Percentiles rank a stretch among this genome's conserved stretches.
Conservation (phyloP, 2,888 invertebrate genomes). For the Bugulina stolonifera region DNA sequence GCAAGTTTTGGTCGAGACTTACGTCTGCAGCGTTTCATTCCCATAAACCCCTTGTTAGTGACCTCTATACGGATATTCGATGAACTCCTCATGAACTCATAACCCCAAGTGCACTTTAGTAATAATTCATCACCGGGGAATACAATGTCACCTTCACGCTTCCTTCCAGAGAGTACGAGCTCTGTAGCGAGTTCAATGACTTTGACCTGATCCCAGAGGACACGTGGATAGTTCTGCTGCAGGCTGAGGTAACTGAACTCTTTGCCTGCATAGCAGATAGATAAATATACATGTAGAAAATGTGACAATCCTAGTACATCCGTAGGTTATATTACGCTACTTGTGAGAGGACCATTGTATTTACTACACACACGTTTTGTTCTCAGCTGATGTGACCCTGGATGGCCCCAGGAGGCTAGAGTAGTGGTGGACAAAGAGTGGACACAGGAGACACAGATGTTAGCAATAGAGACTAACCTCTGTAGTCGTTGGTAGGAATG, state of each 20-base stretch:
- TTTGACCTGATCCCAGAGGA: background rate
- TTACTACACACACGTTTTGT: too few species aligned
- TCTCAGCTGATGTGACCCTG: too few species aligned
- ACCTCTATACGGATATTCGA: background rate
- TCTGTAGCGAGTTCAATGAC: background rate
- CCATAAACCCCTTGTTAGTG: background rate
- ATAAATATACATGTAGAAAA: too few species aligned
- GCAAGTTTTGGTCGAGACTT: background rate
- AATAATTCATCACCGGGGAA: background rate
- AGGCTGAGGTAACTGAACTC: background rate
- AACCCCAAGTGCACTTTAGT: background rate
- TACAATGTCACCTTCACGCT: background rate
- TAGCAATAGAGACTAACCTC: too few species aligned
- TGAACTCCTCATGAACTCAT: background rate
- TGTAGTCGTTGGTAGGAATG: too few species aligned
- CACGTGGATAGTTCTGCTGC: background rate
- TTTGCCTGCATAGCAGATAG: background rate
- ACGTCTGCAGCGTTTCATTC: background rate
- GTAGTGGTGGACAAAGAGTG: background rate
- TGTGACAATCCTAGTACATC: too few species aligned
- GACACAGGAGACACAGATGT: background rate
- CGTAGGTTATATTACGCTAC: too few species aligned
- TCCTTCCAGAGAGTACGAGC: background rate
- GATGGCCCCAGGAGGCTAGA: too few species aligned
- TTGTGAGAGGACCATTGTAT: too few species aligned